Evolutionary conservation across 1,140 invertebrate genomes (phyloP), one percentile per base, ranked within the genome.

Genomic region (Heterodera carotae): DNA sequence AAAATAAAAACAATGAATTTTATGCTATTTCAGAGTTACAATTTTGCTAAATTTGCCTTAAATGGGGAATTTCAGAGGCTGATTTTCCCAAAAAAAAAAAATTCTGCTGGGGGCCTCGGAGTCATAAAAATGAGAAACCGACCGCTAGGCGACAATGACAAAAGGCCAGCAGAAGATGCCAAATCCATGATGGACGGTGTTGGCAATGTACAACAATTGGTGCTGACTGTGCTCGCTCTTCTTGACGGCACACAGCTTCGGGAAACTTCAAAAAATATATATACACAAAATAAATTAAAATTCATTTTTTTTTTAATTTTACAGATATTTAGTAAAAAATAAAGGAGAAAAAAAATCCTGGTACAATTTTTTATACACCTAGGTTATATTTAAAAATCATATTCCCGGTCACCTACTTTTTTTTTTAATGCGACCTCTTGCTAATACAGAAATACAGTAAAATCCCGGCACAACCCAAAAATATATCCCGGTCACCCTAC

Each of bases 131-230:
- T 69, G 25, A 36, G 2, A 33, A 69, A 69, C 18, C 18, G 43
- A 71, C 69, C 69, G n/a, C 69, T 71, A 31, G 69, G 69, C 22
- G 69, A 71, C 29, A 71, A 36, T 2, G 69, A 71, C 22, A 71
- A 8, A 18, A 71, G 59, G 31, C 69, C 69, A 33, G 69, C 69
- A 12, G 69, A 29, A 2, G 69, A 48, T 29, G 69, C 69, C 7
- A 71, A 33, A 33, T 71, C 69, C 69, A 71, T 71, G 18, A 71
- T 43, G 31, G 69, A 71, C 31, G 69, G 69, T 29, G 69, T 33
- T 43, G 69, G 69, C 34, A 12, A 43, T 18, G 48, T 25, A 71
- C 69, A 71, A n/a, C n/a, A n/a, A n/a, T n/a, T n/a, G 22, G 48
- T 48, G 8, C 34, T 59, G 18, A 43, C 69, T 56, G 69, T 59